These are phyloP conservation scores for Pterophyllum scalare DNA, from an alignment of 2,113 vertebrate genomes.

Conservation along the genomic window DNA sequence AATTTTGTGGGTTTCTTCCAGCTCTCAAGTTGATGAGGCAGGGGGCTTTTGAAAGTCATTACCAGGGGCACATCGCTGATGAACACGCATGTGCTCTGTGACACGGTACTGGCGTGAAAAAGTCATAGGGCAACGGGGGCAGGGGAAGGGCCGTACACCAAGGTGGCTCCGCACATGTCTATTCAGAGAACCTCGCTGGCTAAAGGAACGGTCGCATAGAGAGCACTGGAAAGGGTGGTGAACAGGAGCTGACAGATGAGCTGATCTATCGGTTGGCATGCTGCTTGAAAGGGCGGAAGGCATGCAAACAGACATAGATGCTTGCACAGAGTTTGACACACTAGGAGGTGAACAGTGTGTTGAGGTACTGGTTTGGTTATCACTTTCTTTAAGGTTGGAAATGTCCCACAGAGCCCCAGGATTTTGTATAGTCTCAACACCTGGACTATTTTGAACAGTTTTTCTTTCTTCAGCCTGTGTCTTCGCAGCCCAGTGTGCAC, in stretches of 20 bases:
- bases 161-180: constrained; percentile 80
- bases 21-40: constrained; percentile 33
- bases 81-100: constrained; percentile 81
- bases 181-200: constrained; percentile 80
- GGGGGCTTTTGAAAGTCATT: constrained; percentile 38
- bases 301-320: constrained; percentile 24
- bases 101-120: constrained; percentile 83
- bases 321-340: constrained; percentile 1
- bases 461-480: background rate
- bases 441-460: background rate
- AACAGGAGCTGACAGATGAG: constrained; percentile 26
- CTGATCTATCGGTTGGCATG: constrained; percentile 31
- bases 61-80: constrained; percentile 60
- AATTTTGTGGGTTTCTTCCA: background rate
- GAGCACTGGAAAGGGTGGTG: constrained; percentile 74
- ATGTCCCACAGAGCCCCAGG: background rate
- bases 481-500: background rate
- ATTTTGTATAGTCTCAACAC: background rate
- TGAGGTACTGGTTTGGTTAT: background rate
- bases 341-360: constrained; percentile 9
- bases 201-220: constrained; percentile 77
- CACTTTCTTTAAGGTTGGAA: background rate
- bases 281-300: constrained; percentile 25
- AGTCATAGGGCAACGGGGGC: constrained; percentile 80
- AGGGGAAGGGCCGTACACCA: constrained; percentile 79